phyloP scores from a whole-genome alignment of 92 coral and sea anemone genomes.

The Epizoanthus fatuus region DNA sequence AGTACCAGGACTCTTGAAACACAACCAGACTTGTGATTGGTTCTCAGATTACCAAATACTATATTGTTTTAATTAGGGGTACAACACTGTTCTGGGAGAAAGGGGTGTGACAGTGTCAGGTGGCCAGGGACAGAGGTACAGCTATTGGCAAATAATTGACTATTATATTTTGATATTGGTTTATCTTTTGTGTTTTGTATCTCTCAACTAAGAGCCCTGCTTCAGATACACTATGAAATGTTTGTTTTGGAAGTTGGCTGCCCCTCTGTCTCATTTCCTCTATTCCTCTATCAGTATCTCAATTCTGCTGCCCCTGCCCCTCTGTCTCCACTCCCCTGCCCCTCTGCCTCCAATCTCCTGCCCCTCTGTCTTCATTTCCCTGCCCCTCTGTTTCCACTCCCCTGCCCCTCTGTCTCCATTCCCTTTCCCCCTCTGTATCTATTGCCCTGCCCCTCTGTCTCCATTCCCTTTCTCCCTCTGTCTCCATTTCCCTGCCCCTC shows the following conservation, averaged over 20 bases:
- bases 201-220: no score
- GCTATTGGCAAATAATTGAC: neutral
- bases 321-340: neutral
- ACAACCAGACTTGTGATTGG: neutral
- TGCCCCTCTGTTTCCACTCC: no score
- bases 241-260: no score
- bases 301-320: neutral
- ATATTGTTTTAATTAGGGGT: slow-evolving; percentile 67
- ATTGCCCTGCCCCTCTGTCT: no score
- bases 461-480: no score
- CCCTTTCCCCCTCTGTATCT: no score
- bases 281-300: neutral
- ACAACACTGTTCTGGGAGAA: slow-evolving; percentile 94
- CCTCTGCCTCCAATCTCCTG: neutral
- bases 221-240: no score
- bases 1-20: neutral
- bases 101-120: slow-evolving; percentile 98
- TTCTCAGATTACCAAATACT: neutral
- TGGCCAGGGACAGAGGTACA: slow-evolving; percentile 96
- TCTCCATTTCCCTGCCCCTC: no score
- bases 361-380: neutral
- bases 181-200: no score
- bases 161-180: no score
- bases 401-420: no score
- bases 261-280: no score